Conservation (phyloP, 2,797 vertebrate genomes). For the Hippoglossus hippoglossus region DNA sequence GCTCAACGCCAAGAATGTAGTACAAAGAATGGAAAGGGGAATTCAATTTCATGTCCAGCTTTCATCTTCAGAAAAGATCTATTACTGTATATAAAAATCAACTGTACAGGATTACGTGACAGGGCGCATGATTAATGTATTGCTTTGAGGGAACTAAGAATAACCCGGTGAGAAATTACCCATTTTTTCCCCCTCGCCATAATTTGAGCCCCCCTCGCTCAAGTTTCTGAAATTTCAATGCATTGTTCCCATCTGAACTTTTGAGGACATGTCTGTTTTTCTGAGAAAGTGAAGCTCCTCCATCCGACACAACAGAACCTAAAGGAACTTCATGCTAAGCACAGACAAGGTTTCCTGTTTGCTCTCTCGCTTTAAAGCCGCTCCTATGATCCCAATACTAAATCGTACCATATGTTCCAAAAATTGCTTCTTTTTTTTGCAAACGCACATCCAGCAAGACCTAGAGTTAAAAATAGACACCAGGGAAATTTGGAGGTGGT, state of each 20-base stretch:
- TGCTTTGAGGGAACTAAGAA: constrained; percentile 58
- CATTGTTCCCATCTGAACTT: constrained; percentile 7
- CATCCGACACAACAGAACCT: constrained; percentile 40
- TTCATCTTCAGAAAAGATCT: constrained; percentile 66
- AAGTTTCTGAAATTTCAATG: constrained; percentile 14
- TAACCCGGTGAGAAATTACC: constrained; percentile 48
- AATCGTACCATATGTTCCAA: constrained; percentile 71
- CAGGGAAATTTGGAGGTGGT: constrained; percentile 72
- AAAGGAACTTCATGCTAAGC: constrained; percentile 47
- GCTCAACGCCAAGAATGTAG: constrained; percentile 63
- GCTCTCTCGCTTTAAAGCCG: constrained; percentile 48
- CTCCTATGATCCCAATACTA: constrained; percentile 59
- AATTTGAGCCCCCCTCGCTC: constrained; percentile 27
- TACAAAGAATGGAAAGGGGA: constrained; percentile 56
- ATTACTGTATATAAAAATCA: constrained; percentile 67
- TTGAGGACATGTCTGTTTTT: constrained; percentile 17
- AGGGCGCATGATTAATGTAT: constrained; percentile 61
- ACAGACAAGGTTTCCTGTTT: constrained; percentile 61
- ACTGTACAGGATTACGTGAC: constrained; percentile 61
- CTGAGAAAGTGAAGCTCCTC: constrained; percentile 25
- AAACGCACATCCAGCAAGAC: constrained; percentile 62
- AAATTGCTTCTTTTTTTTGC: constrained; percentile 40
- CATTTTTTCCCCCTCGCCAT: constrained; percentile 31
- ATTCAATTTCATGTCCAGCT: constrained; percentile 64
- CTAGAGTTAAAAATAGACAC: constrained; percentile 74